Conservation (phyloP, 2,888 invertebrate genomes). For the Junonia oenone region DNA sequence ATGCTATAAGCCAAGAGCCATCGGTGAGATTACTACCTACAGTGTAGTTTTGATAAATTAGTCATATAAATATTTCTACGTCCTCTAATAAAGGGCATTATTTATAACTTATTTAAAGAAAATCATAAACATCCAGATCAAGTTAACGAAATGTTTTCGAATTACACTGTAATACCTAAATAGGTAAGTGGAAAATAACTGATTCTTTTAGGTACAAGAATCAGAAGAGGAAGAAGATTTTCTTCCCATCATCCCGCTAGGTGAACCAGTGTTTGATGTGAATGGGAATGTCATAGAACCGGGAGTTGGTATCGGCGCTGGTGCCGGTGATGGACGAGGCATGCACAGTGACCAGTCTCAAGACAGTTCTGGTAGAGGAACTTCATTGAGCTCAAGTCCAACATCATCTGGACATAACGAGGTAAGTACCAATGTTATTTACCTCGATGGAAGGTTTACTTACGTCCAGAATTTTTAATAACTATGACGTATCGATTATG, state of each 20-base stretch:
- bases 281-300: conserved; percentile 51
- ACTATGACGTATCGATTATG: no score
- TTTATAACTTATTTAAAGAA: no score
- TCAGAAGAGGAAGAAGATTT: conserved; percentile 24
- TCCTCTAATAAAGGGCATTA: no score
- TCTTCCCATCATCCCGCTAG: conserved; percentile 29
- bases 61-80: background rate
- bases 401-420: conserved; percentile 58
- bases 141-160: no score
- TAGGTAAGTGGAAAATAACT: background rate
- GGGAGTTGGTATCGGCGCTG: conserved; percentile 46
- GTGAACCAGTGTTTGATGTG: conserved; percentile 45
- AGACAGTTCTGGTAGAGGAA: conserved; percentile 64
- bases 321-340: conserved; percentile 68
- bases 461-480: background rate
- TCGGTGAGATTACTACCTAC: conserved; percentile 39
- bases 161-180: background rate
- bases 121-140: no score
- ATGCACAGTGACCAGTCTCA: conserved; percentile 67
- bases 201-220: conserved; percentile 19
- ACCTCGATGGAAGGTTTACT: background rate
- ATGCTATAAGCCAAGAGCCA: conserved; percentile 56
- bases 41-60: background rate
- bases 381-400: conserved; percentile 58
- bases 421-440: conserved; percentile 36